Evolutionary conservation across 1,140 invertebrate species (phyloP).

Genomic region (Frieseomelitta varia): DNA sequence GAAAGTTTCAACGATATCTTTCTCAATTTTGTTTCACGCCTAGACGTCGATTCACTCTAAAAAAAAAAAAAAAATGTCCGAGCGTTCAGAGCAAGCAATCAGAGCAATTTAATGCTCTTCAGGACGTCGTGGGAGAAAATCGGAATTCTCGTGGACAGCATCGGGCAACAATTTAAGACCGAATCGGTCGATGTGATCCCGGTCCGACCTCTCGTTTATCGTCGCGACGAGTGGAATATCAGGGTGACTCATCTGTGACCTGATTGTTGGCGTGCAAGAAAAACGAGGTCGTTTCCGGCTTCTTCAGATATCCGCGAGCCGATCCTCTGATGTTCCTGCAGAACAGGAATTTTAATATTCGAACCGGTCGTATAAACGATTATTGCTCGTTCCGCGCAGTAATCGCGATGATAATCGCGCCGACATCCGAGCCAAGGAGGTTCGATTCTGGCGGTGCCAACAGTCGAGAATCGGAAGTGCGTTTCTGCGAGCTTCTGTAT

Average conservation of each 20-base stretch:
- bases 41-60: too few relatives aligned
- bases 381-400: neutral
- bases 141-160: too few relatives aligned
- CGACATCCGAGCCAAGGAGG: too few relatives aligned
- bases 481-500: too few relatives aligned
- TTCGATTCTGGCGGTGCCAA: too few relatives aligned
- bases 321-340: slow-evolving; percentile 2
- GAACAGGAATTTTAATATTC: slow-evolving; percentile 33
- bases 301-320: slow-evolving; percentile 32
- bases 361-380: slow-evolving; percentile 7
- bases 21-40: too few relatives aligned
- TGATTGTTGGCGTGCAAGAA: neutral
- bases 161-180: neutral
- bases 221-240: slow-evolving; percentile 5
- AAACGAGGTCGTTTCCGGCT: slow-evolving; percentile 34
- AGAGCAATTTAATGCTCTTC: too few relatives aligned
- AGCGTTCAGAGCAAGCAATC: too few relatives aligned
- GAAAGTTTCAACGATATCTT: too few relatives aligned
- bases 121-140: neutral
- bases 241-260: slow-evolving; percentile 13
- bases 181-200: neutral
- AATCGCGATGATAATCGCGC: too few relatives aligned
- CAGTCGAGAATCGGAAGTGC: too few relatives aligned
- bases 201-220: slow-evolving; percentile 20
- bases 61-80: too few relatives aligned